Evolutionary conservation across 2,113 vertebrate species (phyloP), one percentile per base, ranked within the genome.

Genomic region (Ovibos moschatus): DNA sequence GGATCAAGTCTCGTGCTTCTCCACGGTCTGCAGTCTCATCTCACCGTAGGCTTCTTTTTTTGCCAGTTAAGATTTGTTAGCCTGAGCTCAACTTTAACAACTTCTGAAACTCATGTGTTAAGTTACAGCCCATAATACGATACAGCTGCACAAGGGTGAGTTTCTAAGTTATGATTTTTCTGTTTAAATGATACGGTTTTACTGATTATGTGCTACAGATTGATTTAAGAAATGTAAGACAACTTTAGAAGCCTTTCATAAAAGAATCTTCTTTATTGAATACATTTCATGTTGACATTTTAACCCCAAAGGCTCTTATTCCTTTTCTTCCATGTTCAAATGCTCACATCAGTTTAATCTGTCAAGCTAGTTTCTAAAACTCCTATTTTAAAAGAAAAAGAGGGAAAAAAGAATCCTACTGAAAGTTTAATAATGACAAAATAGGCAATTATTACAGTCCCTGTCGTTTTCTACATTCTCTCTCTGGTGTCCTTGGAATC

Each of bases 181-280:
- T 98, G 98, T 98, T 98, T 98, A 98, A 98, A 98, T 98, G 98
- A 98, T 98, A 98, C 19, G 95, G 97, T 98, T 98, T 98, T 98
- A 98, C 98, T 98, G 98, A 98, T 98, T 98, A 98, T 96, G 98
- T 99, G 98, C 98, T 98, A 98, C 96, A 98, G 98, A 98, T 98
- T 98, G 98, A 98, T 98, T 98, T 98, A 99, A 99, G 98, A 98
- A 98, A 98, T 98, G 96, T 97, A 98, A 98, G 98, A 97, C 98
- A 98, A 98, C 98, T 98, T 98, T 98, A 98, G 98, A 98, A 98
- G 97, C 76, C 95, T 98, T 98, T 98, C 98, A 98, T 98, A 98
- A 97, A 98, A 98, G 98, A 98, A 98, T 98, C 97, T 98, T 98
- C 97, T 98, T 97, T 98, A 97, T 96, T 98, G 98, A 98, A 98